A percentile compares a stretch with the other conserved stretches of the same genome.
phyloP scores from a whole-genome alignment of 1,140 invertebrate species.

The Muscidifurax raptorellus region DNA sequence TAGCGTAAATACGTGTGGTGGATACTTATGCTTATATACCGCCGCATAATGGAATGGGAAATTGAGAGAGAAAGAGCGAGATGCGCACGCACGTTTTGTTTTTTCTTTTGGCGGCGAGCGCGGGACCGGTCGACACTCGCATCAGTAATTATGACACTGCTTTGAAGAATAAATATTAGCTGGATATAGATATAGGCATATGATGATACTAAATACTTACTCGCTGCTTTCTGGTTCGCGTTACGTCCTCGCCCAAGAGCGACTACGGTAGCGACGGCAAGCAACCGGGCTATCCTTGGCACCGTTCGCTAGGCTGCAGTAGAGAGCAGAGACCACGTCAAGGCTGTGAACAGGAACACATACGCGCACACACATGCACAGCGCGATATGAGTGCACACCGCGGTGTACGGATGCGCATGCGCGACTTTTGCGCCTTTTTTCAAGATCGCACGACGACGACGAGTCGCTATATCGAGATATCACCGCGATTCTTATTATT shows the following conservation, averaged over 20 bases:
- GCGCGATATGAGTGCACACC: no score
- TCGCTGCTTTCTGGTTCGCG: not conserved
- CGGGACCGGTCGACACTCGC: not conserved
- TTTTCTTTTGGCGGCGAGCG: slow-evolving; percentile 29
- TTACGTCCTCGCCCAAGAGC: not conserved
- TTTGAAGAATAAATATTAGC: not conserved
- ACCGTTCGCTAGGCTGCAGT: slow-evolving; percentile 28
- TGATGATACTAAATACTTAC: not conserved
- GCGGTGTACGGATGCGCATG: not conserved
- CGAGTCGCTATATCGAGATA: not conserved
- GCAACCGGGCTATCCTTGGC: slow-evolving; percentile 5
- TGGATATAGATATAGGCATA: not conserved
- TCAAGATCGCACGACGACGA: not conserved
- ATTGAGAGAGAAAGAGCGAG: not conserved
- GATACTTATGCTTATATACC: no score
- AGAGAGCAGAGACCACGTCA: slow-evolving; percentile 6
- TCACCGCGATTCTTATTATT: not conserved
- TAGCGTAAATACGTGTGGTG: no score
- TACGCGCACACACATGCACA: no score
- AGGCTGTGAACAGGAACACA: no score
- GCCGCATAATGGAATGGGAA: no score
- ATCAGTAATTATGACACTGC: not conserved
- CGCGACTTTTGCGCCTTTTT: not conserved
- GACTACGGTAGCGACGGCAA: not conserved
- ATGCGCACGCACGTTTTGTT: slow-evolving; percentile 43